A percentile compares a stretch with the other conserved stretches of the same genome.
Evolutionary conservation across 2,888 invertebrate species (phyloP).

Genomic region (Epistrophella euchroma): DNA sequence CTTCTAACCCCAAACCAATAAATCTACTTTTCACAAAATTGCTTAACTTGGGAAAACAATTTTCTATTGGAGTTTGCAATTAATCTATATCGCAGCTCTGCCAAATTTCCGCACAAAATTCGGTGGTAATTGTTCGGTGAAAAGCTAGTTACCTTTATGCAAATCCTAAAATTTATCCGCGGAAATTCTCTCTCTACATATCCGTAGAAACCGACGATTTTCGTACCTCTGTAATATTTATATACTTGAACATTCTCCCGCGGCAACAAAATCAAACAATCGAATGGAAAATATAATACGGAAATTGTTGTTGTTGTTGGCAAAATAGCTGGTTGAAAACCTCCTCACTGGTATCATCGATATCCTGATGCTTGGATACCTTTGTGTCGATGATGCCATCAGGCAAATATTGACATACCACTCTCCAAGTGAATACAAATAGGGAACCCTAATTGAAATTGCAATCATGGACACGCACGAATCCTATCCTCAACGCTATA

Average conservation of each 20-base stretch:
- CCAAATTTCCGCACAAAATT: constrained; percentile 30
- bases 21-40: neutral
- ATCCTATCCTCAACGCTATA: neutral
- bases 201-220: neutral
- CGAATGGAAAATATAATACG: constrained; percentile 57
- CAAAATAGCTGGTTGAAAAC: constrained; percentile 23
- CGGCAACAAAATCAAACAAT: constrained; percentile 55
- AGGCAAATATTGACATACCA: constrained; percentile 69
- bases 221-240: neutral
- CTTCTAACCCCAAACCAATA: neutral
- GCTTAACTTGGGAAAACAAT: constrained; percentile 45
- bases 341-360: neutral
- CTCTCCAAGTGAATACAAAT: constrained; percentile 76
- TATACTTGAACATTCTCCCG: neutral
- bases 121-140: constrained; percentile 35
- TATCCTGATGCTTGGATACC: constrained; percentile 52
- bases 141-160: neutral
- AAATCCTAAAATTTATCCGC: neutral
- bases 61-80: constrained; percentile 34
- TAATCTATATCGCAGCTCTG: constrained; percentile 48
- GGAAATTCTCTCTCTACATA: neutral
- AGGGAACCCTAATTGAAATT: constrained; percentile 76
- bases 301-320: constrained; percentile 47
- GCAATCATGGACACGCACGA: constrained; percentile 60
- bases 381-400: constrained; percentile 61